A percentile compares a stretch with the other conserved stretches of the same genome.
Conservation (phyloP, 2,888 invertebrate genomes). For the Dione juno region DNA sequence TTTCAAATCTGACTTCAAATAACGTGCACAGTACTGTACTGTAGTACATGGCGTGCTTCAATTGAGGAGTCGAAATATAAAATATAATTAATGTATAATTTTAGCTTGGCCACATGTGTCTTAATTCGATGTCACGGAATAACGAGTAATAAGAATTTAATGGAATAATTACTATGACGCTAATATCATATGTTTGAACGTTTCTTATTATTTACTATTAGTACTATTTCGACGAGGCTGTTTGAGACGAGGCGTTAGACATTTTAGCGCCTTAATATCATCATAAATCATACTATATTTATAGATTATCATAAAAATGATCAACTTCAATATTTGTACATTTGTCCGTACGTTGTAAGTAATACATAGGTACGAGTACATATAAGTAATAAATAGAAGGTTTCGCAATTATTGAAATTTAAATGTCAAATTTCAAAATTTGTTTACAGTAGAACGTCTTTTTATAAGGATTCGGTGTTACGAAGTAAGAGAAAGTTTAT, state of each 20-base stretch:
- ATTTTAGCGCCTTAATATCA: not conserved
- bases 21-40: not conserved
- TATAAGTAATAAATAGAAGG: too few relatives aligned
- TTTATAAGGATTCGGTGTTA: not conserved
- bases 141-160: constrained; percentile 6
- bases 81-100: constrained; percentile 22
- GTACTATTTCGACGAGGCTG: not conserved
- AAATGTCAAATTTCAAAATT: not conserved
- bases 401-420: not conserved
- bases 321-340: too few relatives aligned
- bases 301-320: too few relatives aligned
- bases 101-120: constrained; percentile 23
- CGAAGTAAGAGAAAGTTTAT: not conserved
- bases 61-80: constrained; percentile 2
- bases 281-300: too few relatives aligned
- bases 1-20: not conserved
- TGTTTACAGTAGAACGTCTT: not conserved
- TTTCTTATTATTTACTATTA: not conserved
- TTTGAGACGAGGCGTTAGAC: not conserved
- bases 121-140: constrained; percentile 15
- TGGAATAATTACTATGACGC: constrained; percentile 18
- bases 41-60: too few relatives aligned
- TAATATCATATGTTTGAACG: constrained; percentile 5
- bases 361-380: too few relatives aligned
- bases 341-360: too few relatives aligned